Percentiles rank a stretch among this genome's conserved stretches.
phyloP scores from a whole-genome alignment of 2,888 invertebrate genomes.

The Lithophane ornitopus region DNA sequence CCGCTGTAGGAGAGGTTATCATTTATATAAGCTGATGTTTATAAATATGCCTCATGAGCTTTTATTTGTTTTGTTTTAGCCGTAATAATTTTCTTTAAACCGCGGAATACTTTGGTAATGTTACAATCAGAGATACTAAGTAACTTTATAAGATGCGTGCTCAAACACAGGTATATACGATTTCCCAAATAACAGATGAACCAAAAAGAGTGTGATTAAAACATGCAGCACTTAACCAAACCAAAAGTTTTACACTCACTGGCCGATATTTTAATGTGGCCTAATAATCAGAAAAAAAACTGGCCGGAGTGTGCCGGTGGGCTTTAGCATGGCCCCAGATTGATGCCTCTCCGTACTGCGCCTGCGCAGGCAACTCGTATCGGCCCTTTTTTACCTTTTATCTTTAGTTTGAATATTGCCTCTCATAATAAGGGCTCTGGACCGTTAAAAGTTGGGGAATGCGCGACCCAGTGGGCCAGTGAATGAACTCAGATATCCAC shows the following conservation, averaged over 20 bases:
- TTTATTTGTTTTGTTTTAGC: conserved; percentile 31
- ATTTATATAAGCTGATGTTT: conserved; percentile 52
- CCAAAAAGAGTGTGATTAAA: not conserved
- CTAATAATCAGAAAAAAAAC: conserved; percentile 88
- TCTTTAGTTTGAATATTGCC: conserved; percentile 86
- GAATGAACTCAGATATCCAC: conserved; percentile 81
- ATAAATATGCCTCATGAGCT: conserved; percentile 41
- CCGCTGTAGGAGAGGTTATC: conserved; percentile 31
- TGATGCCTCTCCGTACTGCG: conserved; percentile 78
- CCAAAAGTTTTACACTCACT: conserved; percentile 77
- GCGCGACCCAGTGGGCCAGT: conserved; percentile 71
- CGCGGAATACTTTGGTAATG: not conserved
- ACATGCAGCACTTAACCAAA: conserved; percentile 16
- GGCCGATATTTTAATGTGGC: conserved; percentile 88
- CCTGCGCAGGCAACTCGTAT: conserved; percentile 77
- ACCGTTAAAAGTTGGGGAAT: conserved; percentile 81
- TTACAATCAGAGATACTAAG: not conserved
- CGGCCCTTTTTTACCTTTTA: conserved; percentile 82
- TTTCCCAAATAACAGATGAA: not conserved
- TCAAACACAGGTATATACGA: not conserved
- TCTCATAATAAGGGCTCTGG: conserved; percentile 84
- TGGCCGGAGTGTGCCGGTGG: conserved; percentile 83
- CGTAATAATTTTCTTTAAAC: conserved; percentile 45
- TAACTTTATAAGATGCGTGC: not conserved
- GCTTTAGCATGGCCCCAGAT: conserved; percentile 88